Conservation (phyloP, 2,113 vertebrate genomes). For the Epinephelus moara region DNA sequence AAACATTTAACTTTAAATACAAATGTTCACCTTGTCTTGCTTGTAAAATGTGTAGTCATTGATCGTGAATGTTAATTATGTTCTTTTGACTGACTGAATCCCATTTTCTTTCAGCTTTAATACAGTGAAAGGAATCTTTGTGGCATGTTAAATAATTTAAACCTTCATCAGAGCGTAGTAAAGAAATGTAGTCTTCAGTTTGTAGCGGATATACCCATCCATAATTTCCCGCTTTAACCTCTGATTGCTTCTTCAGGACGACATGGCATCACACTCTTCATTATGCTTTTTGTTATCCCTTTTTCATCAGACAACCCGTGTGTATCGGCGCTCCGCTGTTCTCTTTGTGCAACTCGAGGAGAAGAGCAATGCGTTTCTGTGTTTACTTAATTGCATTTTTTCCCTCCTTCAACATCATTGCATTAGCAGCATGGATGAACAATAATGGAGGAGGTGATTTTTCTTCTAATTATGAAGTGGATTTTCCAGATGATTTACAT, state of each 20-base stretch:
- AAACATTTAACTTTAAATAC: slow-evolving; percentile 38
- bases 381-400: slow-evolving; percentile 69
- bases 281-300: slow-evolving; percentile 12
- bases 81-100: slow-evolving; percentile 32
- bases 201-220: slow-evolving; percentile 9
- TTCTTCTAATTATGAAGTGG: slow-evolving; percentile 65
- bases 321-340: slow-evolving; percentile 41
- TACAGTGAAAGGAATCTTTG: slow-evolving; percentile 24
- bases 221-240: slow-evolving; percentile 51
- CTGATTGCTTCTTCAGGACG: slow-evolving; percentile 49
- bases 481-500: slow-evolving; percentile 63
- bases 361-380: slow-evolving; percentile 50
- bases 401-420: slow-evolving; percentile 51
- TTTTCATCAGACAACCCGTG: slow-evolving; percentile 47
- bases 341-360: slow-evolving; percentile 40
- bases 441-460: slow-evolving; percentile 62
- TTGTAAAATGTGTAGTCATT: slow-evolving; percentile 11
- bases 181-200: slow-evolving; percentile 33
- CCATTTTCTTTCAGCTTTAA: slow-evolving; percentile 34
- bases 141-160: slow-evolving; percentile 52
- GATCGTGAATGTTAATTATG: slow-evolving; percentile 24
- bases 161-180: slow-evolving; percentile 42
- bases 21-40: slow-evolving; percentile 44
- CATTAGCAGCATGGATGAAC: slow-evolving; percentile 69
- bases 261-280: slow-evolving; percentile 25